A percentile compares a stretch with the other conserved stretches of the same genome.
These are phyloP conservation scores for Delphinus delphis DNA, from an alignment of 2,113 vertebrate genomes.

Conservation along the genomic window DNA sequence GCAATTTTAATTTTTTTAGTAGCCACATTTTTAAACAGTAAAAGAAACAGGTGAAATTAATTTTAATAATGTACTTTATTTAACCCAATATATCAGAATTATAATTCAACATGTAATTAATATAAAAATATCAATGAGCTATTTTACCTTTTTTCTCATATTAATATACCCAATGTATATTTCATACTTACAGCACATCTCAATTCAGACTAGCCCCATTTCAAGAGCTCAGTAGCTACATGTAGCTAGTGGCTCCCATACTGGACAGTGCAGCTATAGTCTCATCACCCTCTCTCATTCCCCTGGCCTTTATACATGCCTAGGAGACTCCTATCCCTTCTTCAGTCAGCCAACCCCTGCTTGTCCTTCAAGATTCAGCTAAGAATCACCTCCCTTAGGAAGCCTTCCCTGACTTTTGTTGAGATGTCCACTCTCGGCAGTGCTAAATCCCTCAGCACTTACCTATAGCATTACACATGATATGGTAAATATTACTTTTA, in stretches of 20 bases:
- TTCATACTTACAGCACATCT: background rate
- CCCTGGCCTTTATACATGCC: background rate
- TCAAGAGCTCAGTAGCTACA: background rate
- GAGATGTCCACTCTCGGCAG: background rate
- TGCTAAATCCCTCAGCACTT: background rate
- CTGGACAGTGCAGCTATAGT: background rate
- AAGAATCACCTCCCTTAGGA: background rate
- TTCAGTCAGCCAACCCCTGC: background rate
- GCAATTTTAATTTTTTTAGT: background rate
- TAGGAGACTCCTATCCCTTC: background rate
- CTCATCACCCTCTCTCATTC: background rate
- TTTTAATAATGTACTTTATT: conserved; percentile 11
- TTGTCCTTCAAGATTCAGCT: background rate
- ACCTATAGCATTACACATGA: background rate
- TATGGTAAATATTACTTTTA: background rate
- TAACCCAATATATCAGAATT: background rate
- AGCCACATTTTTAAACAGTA: background rate
- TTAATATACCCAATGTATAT: background rate
- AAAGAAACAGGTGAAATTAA: background rate
- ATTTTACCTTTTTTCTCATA: background rate
- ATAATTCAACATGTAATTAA: background rate
- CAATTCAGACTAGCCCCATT: background rate
- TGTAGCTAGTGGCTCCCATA: background rate
- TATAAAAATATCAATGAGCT: background rate
- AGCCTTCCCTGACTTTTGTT: background rate